Evolutionary conservation across 2,888 invertebrate genomes (phyloP).

Genomic region (Apocheima hispidaria): DNA sequence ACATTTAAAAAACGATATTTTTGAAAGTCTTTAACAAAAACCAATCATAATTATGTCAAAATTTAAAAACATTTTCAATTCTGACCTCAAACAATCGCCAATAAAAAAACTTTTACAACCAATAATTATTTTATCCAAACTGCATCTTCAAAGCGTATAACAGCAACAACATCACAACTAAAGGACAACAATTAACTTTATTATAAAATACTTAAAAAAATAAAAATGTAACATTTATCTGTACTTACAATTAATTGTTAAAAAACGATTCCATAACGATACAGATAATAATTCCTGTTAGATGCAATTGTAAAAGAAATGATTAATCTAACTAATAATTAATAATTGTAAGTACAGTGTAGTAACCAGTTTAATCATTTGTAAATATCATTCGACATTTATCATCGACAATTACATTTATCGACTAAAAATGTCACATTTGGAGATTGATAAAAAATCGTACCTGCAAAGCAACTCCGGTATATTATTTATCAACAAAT

Average conservation of each 20-base stretch:
- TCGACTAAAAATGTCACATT: too few species aligned
- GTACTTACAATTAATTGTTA: not conserved
- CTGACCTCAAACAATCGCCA: not conserved
- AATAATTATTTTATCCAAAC: conserved; percentile 31
- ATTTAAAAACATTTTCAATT: conserved; percentile 5
- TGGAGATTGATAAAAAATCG: too few species aligned
- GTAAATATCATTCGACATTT: too few species aligned
- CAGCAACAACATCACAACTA: conserved; percentile 24
- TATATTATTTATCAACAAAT: too few species aligned
- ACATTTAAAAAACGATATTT: not conserved
- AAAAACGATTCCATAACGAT: too few species aligned
- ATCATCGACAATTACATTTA: too few species aligned
- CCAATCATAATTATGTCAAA: not conserved
- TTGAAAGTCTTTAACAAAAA: not conserved
- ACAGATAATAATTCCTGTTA: not conserved
- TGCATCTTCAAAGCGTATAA: conserved; percentile 48
- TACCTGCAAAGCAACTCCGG: too few species aligned
- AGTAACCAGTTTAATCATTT: not conserved
- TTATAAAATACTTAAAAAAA: too few species aligned
- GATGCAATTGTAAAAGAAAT: not conserved
- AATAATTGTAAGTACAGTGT: not conserved
- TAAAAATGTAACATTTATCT: not conserved
- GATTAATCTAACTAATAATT: not conserved
- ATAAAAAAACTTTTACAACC: conserved; percentile 14
- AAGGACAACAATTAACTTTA: not conserved